phyloP scores from a whole-genome alignment of 1,140 invertebrate species.

The Cherax destructor region DNA sequence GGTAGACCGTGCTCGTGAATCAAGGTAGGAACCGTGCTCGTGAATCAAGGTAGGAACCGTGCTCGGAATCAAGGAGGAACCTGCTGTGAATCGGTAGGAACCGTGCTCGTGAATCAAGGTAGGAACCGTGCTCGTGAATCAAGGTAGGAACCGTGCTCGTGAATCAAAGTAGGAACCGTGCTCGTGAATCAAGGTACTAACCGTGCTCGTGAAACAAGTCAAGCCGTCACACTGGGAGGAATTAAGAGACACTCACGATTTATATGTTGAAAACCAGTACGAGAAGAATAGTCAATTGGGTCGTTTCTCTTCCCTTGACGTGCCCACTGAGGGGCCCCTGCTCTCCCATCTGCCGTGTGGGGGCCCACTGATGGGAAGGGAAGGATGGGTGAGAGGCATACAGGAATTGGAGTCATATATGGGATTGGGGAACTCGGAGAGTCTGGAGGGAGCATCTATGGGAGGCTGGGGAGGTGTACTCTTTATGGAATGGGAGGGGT shows the following conservation, averaged over 20 bases:
- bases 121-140: too few species aligned
- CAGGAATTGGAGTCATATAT: neutral
- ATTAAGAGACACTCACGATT: slow-evolving; percentile 36
- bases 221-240: slow-evolving; percentile 12
- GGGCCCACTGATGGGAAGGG: neutral
- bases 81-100: too few species aligned
- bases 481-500: too few species aligned
- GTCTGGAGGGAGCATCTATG: neutral
- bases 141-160: too few species aligned
- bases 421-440: neutral
- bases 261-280: slow-evolving; percentile 44
- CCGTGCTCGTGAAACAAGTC: slow-evolving; percentile 11
- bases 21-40: too few species aligned
- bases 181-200: too few species aligned
- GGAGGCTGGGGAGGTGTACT: neutral
- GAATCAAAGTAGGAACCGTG: too few species aligned
- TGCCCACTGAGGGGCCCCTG: slow-evolving; percentile 8
- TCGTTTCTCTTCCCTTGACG: slow-evolving; percentile 27
- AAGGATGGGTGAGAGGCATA: neutral
- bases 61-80: too few species aligned
- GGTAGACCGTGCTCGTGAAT: too few species aligned
- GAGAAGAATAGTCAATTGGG: slow-evolving; percentile 46
- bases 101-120: too few species aligned
- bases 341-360: slow-evolving; percentile 32
- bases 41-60: too few species aligned